phyloP scores from a whole-genome alignment of 2,888 invertebrate species.

The Lithophane semibrunnea region DNA sequence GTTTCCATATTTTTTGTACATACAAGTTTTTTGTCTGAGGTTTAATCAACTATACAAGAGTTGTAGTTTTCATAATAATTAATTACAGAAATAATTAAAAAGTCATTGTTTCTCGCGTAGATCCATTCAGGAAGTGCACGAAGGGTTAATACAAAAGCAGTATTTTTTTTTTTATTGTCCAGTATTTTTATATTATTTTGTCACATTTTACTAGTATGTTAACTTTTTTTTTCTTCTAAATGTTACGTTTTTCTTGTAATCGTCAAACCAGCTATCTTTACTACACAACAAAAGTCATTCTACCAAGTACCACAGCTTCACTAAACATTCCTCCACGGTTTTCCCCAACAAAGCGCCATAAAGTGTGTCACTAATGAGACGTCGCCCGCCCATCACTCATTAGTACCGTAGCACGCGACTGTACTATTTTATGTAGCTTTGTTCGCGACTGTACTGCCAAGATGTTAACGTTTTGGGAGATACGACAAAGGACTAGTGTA shows the following conservation, averaged over 20 bases:
- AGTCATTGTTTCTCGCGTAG: too few species aligned
- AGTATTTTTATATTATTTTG: background rate
- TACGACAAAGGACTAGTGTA: slow-evolving; percentile 1
- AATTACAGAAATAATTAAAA: too few species aligned
- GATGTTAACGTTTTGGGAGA: slow-evolving; percentile 22
- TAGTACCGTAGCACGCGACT: slow-evolving; percentile 56
- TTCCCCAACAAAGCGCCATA: slow-evolving; percentile 53
- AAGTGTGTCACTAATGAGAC: slow-evolving; percentile 69
- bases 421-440: slow-evolving; percentile 42
- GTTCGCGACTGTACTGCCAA: slow-evolving; percentile 35
- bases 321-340: slow-evolving; percentile 52
- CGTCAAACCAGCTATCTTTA: background rate
- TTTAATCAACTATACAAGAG: too few species aligned
- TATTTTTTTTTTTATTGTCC: background rate
- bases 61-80: background rate
- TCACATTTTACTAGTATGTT: background rate
- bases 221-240: background rate
- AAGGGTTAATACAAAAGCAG: too few species aligned
- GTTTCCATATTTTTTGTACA: too few species aligned
- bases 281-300: slow-evolving; percentile 29
- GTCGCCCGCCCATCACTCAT: slow-evolving; percentile 64
- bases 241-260: background rate
- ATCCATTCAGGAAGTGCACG: too few species aligned
- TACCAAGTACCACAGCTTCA: slow-evolving; percentile 25
- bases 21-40: too few species aligned